Evolutionary conservation across 2,888 invertebrate species (phyloP).

Genomic region (Himalopsyche kuldschensis): DNA sequence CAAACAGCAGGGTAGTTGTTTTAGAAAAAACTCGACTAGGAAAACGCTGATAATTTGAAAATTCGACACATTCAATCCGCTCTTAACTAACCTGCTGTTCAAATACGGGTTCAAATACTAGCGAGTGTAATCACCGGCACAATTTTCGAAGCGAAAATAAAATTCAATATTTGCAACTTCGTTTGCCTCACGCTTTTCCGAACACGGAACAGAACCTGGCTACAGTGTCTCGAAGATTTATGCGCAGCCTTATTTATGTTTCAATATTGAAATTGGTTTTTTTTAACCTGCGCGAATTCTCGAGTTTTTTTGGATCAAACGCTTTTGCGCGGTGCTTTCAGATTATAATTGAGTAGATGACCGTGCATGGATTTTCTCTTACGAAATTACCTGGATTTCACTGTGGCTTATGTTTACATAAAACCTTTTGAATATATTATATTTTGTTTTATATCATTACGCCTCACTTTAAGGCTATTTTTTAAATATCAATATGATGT

Average conservation of each 20-base stretch:
- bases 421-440: too few relatives aligned
- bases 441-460: too few relatives aligned
- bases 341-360: not conserved
- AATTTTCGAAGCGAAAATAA: not conserved
- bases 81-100: not conserved
- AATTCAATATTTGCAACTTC: not conserved
- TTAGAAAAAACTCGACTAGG: not conserved
- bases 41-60: not conserved
- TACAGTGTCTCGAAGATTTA: not conserved
- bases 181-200: not conserved
- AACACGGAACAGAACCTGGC: not conserved
- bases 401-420: too few relatives aligned
- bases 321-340: not conserved
- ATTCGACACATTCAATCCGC: not conserved
- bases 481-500: too few relatives aligned
- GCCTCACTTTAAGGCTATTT: too few relatives aligned
- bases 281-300: not conserved
- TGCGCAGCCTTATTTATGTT: not conserved
- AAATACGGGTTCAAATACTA: not conserved
- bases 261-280: not conserved
- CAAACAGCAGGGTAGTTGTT: too few relatives aligned
- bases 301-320: not conserved
- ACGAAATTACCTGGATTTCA: too few relatives aligned
- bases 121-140: not conserved
- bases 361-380: not conserved